Evolutionary conservation across 37 sponge, comb jelly and placozoan species (phyloP).

Genomic region (Chondrosia reniformis): DNA sequence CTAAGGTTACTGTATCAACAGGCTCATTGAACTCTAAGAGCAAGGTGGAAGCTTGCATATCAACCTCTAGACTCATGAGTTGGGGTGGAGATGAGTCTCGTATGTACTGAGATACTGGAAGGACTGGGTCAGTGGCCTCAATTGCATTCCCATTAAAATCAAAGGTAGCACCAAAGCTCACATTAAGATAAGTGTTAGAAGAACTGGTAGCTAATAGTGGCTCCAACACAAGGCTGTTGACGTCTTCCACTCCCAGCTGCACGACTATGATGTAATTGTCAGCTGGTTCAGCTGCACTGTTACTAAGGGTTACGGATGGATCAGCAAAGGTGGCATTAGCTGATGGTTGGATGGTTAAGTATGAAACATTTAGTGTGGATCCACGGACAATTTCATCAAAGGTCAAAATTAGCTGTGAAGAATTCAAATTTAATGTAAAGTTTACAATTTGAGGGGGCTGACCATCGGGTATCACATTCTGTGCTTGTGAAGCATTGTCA

Average conservation of each 20-base stretch:
- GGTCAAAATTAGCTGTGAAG: constrained; percentile 36
- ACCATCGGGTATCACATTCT: constrained; percentile 46
- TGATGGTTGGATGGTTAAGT: constrained; percentile 61
- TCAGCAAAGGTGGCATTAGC: constrained; percentile 4
- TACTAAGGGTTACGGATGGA: constrained; percentile 39
- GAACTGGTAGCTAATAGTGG: constrained; percentile 46
- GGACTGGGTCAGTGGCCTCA: constrained; percentile 20
- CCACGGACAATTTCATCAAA: constrained; percentile 81
- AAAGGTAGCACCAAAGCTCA: constrained; percentile 49
- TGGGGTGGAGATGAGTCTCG: constrained; percentile 57
- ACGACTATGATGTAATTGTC: constrained; percentile 50
- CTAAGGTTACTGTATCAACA: constrained; percentile 59
- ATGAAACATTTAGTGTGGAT: constrained; percentile 33
- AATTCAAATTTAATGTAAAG: constrained; percentile 68
- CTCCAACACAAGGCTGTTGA: constrained; percentile 51
- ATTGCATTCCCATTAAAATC: constrained; percentile 65
- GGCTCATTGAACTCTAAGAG: constrained; percentile 72
- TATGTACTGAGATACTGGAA: constrained; percentile 40
- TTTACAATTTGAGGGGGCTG: constrained; percentile 43
- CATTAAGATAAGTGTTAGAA: constrained; percentile 55
- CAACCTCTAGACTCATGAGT: constrained; percentile 33
- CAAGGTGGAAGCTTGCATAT: constrained; percentile 42
- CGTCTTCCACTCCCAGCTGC: constrained; percentile 36
- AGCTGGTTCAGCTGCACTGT: not conserved
- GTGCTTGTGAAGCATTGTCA: constrained; percentile 31